These are phyloP conservation scores for Euzophera pinguis DNA, from an alignment of 2,888 invertebrate species.

Conservation along the genomic window DNA sequence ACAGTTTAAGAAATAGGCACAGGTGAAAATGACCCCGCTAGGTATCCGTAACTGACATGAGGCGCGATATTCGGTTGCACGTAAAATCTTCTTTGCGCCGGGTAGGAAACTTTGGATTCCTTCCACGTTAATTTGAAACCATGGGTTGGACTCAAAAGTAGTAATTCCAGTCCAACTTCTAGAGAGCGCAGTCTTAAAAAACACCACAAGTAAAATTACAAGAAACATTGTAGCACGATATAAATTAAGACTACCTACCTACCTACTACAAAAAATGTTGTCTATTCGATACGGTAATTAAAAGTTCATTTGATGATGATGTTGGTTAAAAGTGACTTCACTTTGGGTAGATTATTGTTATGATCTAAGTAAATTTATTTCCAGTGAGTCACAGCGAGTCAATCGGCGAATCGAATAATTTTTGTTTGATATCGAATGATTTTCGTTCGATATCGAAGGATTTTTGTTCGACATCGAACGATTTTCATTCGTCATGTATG, in stretches of 20 bases:
- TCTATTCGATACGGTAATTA: background rate
- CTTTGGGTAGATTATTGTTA: too few species aligned
- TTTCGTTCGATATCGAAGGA: too few species aligned
- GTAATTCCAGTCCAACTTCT: background rate
- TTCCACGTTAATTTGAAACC: background rate
- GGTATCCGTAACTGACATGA: background rate
- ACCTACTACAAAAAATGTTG: background rate
- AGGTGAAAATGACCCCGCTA: background rate
- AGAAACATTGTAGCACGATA: slow-evolving; percentile 2
- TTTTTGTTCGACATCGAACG: too few species aligned
- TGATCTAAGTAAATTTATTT: too few species aligned
- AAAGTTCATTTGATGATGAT: background rate
- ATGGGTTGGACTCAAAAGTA: background rate
- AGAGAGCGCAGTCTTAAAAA: background rate
- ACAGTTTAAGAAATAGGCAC: background rate
- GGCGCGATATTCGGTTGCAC: background rate
- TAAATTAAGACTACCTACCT: background rate
- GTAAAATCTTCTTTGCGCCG: too few species aligned
- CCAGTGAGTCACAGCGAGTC: too few species aligned
- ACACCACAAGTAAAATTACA: background rate
- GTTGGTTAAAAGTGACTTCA: background rate
- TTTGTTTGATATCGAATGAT: too few species aligned
- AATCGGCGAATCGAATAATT: too few species aligned
- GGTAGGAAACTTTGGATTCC: too few species aligned
- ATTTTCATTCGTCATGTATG: too few species aligned